Percentiles rank a stretch among this genome's conserved stretches.
These are phyloP conservation scores for Nomada fucata DNA, from an alignment of 2,888 invertebrate species.

Conservation along the genomic window DNA sequence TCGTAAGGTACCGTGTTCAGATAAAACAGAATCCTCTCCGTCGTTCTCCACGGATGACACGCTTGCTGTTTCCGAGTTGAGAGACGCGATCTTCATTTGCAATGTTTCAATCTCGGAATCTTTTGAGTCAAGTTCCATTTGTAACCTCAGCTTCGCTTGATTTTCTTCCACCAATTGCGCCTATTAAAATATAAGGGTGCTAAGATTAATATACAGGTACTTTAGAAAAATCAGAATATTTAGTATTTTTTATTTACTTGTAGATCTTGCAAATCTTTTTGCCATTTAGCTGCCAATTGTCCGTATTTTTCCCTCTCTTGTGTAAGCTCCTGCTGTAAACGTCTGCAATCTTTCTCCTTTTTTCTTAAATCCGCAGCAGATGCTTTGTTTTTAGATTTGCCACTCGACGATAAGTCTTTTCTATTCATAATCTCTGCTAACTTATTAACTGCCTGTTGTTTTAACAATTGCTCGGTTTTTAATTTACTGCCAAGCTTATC, in stretches of 20 bases:
- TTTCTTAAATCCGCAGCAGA: constrained; percentile 92
- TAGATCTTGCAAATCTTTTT: constrained; percentile 93
- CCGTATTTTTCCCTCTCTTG: constrained; percentile 97
- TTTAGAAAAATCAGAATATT: neutral
- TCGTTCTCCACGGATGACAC: constrained; percentile 96
- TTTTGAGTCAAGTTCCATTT: constrained; percentile 98
- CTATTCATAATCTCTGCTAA: constrained; percentile 98
- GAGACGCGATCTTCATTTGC: constrained; percentile 92
- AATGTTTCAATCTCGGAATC: constrained; percentile 98
- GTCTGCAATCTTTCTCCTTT: constrained; percentile 97
- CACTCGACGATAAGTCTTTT: constrained; percentile 91
- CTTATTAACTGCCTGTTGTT: constrained; percentile 98
- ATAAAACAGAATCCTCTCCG: constrained; percentile 88
- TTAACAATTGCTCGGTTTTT: constrained; percentile 94
- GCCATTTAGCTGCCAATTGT: constrained; percentile 93
- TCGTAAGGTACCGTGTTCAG: constrained; percentile 88
- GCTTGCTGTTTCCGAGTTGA: constrained; percentile 95
- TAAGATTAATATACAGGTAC: neutral
- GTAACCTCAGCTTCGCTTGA: constrained; percentile 90
- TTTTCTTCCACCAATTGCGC: constrained; percentile 93
- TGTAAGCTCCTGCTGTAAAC: constrained; percentile 96
- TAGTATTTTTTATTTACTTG: constrained; percentile 75
- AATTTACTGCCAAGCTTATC: constrained; percentile 93
- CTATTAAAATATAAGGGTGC: constrained; percentile 84
- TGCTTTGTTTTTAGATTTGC: constrained; percentile 92